Evolutionary conservation across 2,888 invertebrate genomes (phyloP).

Genomic region (Leptinotarsa rubiginosa): DNA sequence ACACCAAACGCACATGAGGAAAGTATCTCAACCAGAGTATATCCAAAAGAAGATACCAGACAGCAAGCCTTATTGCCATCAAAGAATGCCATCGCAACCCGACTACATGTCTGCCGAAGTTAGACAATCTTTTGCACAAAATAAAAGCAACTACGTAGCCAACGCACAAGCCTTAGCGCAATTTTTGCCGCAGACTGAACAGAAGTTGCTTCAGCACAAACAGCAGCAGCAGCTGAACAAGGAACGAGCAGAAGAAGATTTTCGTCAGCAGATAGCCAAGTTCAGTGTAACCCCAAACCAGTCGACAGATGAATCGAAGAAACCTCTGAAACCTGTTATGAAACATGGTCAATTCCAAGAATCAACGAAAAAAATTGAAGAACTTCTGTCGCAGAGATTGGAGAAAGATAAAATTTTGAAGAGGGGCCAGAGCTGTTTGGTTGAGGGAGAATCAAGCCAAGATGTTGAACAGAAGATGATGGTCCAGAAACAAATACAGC

Average conservation of each 20-base stretch:
- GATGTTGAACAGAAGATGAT: slow-evolving; percentile 64
- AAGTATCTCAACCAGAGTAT: slow-evolving; percentile 63
- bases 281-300: slow-evolving; percentile 43
- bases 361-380: slow-evolving; percentile 66
- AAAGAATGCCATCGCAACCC: slow-evolving; percentile 61
- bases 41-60: slow-evolving; percentile 52
- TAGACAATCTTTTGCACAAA: slow-evolving; percentile 52
- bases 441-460: slow-evolving; percentile 59
- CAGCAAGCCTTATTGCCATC: slow-evolving; percentile 55
- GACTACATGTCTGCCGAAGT: slow-evolving; percentile 53
- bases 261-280: slow-evolving; percentile 46
- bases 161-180: slow-evolving; percentile 64
- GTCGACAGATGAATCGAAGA: slow-evolving; percentile 56
- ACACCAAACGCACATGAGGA: slow-evolving; percentile 57
- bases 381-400: slow-evolving; percentile 64
- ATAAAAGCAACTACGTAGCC: slow-evolving; percentile 57
- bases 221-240: slow-evolving; percentile 53
- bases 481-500: slow-evolving; percentile 66
- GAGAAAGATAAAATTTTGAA: slow-evolving; percentile 60
- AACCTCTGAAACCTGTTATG: slow-evolving; percentile 57
- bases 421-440: slow-evolving; percentile 56
- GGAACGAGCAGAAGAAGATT: slow-evolving; percentile 45
- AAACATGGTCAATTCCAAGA: slow-evolving; percentile 65
- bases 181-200: slow-evolving; percentile 62
- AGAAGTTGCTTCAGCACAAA: slow-evolving; percentile 55